phyloP scores from a whole-genome alignment of 2,113 vertebrate species.

The Aleadryas rufinucha region DNA sequence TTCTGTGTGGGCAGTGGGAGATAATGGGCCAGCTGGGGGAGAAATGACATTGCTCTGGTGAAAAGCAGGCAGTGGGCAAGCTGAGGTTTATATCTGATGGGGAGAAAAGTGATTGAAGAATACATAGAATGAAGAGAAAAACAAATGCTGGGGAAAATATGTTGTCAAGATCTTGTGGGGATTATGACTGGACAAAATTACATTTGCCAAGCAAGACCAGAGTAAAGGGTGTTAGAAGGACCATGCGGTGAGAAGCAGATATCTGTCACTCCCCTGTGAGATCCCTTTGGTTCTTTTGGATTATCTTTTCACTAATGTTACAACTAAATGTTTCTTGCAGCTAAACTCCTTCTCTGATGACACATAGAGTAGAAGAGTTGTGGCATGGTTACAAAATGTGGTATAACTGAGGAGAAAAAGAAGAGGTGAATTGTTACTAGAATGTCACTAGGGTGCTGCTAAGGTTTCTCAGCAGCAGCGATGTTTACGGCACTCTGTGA shows the following conservation, averaged over 20 bases:
- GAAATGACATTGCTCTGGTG: background rate
- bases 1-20: background rate
- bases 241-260: background rate
- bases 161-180: background rate
- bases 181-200: background rate
- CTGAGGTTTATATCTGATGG: background rate
- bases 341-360: background rate
- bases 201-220: background rate
- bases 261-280: background rate
- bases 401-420: background rate
- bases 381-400: background rate
- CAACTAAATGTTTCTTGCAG: background rate
- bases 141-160: background rate
- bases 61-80: background rate
- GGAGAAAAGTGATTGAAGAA: background rate
- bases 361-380: background rate
- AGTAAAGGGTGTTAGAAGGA: background rate
- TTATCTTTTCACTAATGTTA: background rate
- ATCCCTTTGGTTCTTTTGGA: background rate
- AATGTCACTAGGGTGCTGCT: background rate
- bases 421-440: background rate
- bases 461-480: background rate
- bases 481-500: background rate
- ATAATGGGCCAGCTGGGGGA: background rate
- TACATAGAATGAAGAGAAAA: background rate